phyloP scores from a whole-genome alignment of 2,888 invertebrate species.

The Drosophila borborema region DNA sequence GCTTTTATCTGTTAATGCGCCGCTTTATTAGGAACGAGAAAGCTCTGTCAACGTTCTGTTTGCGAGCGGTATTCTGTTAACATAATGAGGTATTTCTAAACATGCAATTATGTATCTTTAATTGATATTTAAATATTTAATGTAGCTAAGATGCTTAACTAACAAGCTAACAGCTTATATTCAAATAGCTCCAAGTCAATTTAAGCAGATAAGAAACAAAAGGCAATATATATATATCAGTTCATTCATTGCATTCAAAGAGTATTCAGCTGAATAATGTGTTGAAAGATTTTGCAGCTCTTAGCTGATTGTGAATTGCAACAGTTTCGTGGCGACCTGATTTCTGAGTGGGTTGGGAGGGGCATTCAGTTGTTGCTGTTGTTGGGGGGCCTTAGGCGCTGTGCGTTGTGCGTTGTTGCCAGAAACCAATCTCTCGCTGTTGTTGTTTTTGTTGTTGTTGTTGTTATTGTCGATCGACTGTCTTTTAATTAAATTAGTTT shows the following conservation, averaged over 20 bases:
- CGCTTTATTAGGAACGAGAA: too few relatives aligned
- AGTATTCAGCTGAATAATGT: conserved; percentile 21
- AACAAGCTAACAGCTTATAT: background rate
- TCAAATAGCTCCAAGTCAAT: background rate
- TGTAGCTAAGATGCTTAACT: background rate
- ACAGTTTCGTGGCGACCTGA: conserved; percentile 24
- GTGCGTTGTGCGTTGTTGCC: conserved; percentile 3
- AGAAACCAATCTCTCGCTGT: conserved; percentile 12
- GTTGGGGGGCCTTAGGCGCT: conserved; percentile 12
- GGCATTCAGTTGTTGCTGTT: background rate
- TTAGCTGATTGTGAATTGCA: background rate
- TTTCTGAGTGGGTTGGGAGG: conserved; percentile 17
- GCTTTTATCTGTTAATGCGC: background rate
- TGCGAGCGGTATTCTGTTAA: background rate
- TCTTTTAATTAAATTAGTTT: conserved; percentile 74
- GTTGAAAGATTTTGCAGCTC: conserved; percentile 15
- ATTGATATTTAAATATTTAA: background rate
- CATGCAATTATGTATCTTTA: background rate
- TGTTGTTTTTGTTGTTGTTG: background rate
- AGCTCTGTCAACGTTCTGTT: background rate
- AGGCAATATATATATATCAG: background rate
- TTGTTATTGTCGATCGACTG: conserved; percentile 23
- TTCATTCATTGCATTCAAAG: conserved; percentile 10
- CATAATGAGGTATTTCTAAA: too few relatives aligned
- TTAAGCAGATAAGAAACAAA: background rate